A percentile compares a stretch with the other conserved stretches of the same genome.
phyloP scores from a whole-genome alignment of 2,888 invertebrate species.

The Agonum fuliginosum region DNA sequence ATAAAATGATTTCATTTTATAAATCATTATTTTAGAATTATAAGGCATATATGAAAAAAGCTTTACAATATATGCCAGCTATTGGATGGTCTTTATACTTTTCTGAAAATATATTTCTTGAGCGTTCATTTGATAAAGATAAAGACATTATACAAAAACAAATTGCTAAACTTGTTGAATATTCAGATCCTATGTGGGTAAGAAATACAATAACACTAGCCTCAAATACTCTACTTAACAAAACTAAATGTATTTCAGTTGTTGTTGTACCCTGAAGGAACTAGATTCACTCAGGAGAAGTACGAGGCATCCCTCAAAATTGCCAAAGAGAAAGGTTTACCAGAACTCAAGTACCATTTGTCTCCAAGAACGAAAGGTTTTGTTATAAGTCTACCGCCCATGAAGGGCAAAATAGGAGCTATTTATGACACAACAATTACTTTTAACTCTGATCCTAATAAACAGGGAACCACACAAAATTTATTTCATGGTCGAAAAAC shows the following conservation, averaged over 20 bases:
- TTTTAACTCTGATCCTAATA: constrained; percentile 78
- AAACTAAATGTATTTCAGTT: constrained; percentile 75
- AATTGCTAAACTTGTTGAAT: constrained; percentile 84
- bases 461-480: constrained; percentile 82
- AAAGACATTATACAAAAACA: constrained; percentile 84
- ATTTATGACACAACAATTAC: constrained; percentile 87
- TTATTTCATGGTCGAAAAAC: constrained; percentile 81
- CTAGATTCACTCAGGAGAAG: constrained; percentile 87
- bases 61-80: constrained; percentile 90
- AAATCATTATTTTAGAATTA: constrained; percentile 76
- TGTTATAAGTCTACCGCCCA: constrained; percentile 83
- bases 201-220: constrained; percentile 62
- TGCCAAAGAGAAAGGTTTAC: constrained; percentile 86
- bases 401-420: constrained; percentile 84
- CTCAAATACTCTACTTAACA: neutral
- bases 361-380: constrained; percentile 95
- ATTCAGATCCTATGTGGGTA: constrained; percentile 90
- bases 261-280: constrained; percentile 91
- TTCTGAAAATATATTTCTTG: constrained; percentile 91
- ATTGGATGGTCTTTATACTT: constrained; percentile 96
- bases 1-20: neutral
- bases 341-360: constrained; percentile 87
- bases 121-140: constrained; percentile 90
- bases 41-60: constrained; percentile 92
- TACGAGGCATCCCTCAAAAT: constrained; percentile 88